A percentile compares a stretch with the other conserved stretches of the same genome.
Conservation (phyloP, 1,140 invertebrate species). For the Euura saliciscinereae region DNA sequence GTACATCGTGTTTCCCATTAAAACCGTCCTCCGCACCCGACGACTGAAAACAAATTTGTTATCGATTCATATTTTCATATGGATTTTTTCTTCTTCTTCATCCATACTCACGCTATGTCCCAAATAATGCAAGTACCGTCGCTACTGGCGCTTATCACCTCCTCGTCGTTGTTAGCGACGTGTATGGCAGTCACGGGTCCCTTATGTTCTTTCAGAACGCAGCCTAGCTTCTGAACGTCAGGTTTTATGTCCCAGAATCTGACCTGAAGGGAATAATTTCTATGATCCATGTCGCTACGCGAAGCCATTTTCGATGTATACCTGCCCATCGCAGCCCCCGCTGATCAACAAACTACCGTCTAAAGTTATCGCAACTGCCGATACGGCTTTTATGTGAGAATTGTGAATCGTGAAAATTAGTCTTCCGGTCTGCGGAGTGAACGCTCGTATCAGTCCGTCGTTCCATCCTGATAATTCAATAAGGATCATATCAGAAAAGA, state of each 20-base stretch:
- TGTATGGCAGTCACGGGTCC: constrained; percentile 83
- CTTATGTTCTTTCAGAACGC: constrained; percentile 87
- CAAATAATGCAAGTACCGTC: constrained; percentile 93
- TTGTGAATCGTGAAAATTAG: constrained; percentile 82
- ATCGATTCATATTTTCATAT: background rate
- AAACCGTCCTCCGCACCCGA: constrained; percentile 74
- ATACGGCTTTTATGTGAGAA: constrained; percentile 87
- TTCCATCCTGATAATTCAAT: constrained; percentile 71
- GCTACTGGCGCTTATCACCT: constrained; percentile 84
- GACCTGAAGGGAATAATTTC: constrained; percentile 59
- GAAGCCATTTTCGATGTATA: constrained; percentile 40
- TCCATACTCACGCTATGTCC: constrained; percentile 71
- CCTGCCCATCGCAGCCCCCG: constrained; percentile 87
- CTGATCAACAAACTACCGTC: constrained; percentile 77
- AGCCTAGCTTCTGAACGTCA: constrained; percentile 67
- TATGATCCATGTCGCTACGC: background rate
- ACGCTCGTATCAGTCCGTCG: constrained; percentile 85
- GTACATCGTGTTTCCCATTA: constrained; percentile 90
- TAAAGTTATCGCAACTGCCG: constrained; percentile 76
- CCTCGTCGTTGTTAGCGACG: constrained; percentile 74
- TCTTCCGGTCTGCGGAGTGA: constrained; percentile 81
- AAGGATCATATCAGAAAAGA: constrained; percentile 1
- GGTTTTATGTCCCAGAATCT: constrained; percentile 76
- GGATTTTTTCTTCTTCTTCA: constrained; percentile 8
- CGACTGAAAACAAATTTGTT: constrained; percentile 56